These are phyloP conservation scores for Theretra japonica DNA, from an alignment of 2,888 invertebrate genomes.

Conservation along the genomic window DNA sequence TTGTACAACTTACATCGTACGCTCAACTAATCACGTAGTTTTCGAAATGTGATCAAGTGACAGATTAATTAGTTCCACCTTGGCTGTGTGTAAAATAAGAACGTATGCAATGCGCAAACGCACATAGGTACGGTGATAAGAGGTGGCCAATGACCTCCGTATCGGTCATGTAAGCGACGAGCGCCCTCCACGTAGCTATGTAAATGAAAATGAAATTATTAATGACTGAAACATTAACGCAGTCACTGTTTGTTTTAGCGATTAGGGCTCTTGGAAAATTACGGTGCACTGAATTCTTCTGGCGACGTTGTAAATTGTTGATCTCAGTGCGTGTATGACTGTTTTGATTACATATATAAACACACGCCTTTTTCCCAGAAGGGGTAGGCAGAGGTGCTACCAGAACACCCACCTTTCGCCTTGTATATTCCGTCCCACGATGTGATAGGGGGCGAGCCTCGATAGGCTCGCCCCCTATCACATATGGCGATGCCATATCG, in stretches of 20 bases:
- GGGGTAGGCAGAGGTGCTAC: no score
- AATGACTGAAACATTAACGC: conserved; percentile 26
- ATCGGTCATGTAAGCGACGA: conserved; percentile 67
- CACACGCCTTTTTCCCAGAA: no score
- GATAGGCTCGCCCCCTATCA: no score
- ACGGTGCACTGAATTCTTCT: conserved; percentile 6
- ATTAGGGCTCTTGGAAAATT: conserved; percentile 21
- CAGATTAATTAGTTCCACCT: conserved; percentile 30
- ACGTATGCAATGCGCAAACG: conserved; percentile 41
- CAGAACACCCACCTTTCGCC: no score
- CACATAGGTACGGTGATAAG: conserved; percentile 54
- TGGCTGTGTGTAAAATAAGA: conserved; percentile 33
- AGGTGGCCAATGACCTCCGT: conserved; percentile 69
- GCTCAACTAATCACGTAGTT: conserved; percentile 13
- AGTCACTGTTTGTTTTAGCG: conserved; percentile 20
- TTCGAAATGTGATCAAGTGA: conserved; percentile 18
- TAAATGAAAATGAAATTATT: conserved; percentile 24
- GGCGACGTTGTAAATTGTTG: not conserved
- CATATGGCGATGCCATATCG: no score
- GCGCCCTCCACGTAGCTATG: conserved; percentile 20
- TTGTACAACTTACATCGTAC: not conserved
- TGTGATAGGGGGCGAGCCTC: no score
- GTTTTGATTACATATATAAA: no score
- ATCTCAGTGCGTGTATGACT: not conserved
- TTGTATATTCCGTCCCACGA: no score